Evolutionary conservation across 2,113 vertebrate species (phyloP).

Genomic region (Myiozetetes cayanensis): DNA sequence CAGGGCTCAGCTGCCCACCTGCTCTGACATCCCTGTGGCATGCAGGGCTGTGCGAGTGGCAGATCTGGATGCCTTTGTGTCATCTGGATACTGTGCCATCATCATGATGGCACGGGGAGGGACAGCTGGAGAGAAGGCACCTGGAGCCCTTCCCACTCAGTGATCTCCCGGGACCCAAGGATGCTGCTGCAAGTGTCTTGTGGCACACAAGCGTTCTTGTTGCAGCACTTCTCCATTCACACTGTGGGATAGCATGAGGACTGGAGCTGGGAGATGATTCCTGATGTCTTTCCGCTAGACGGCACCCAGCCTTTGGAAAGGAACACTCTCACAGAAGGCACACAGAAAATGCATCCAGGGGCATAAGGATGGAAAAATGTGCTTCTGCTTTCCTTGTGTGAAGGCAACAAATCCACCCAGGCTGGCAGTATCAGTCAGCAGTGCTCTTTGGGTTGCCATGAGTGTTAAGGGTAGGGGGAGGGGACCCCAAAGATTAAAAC

Average conservation of each 20-base stretch:
- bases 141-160: neutral
- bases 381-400: neutral
- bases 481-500: neutral
- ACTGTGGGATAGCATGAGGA: fast-evolving
- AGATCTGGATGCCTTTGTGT: neutral
- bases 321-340: neutral
- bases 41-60: neutral
- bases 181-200: neutral
- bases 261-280: neutral
- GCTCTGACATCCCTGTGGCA: neutral
- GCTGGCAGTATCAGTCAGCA: neutral
- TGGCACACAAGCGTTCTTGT: neutral
- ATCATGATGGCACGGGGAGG: fast-evolving
- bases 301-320: neutral
- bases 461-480: neutral
- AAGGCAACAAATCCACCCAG: neutral
- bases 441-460: neutral
- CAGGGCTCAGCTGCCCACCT: neutral
- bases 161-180: fast-evolving
- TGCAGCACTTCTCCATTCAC: neutral
- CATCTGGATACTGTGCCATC: neutral
- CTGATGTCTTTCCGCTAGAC: neutral
- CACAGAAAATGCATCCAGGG: neutral
- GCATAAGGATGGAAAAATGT: neutral
- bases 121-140: neutral